Conservation (phyloP, 2,113 vertebrate genomes). For the Phasianus colchicus region DNA sequence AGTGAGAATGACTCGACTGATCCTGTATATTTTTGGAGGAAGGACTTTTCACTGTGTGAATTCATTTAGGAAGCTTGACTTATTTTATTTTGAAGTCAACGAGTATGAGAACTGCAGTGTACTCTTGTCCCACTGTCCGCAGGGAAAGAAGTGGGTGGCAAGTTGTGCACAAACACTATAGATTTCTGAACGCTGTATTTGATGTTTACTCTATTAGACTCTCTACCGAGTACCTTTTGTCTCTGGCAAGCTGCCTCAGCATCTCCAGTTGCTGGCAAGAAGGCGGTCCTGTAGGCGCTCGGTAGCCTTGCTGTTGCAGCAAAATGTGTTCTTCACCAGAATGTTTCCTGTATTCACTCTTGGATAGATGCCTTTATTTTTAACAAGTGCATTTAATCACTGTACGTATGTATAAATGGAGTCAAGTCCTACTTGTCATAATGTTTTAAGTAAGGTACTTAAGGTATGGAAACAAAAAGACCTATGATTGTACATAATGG, state of each 20-base stretch:
- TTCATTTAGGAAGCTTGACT: slow-evolving; percentile 35
- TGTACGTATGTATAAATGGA: neutral
- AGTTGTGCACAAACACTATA: slow-evolving; percentile 33
- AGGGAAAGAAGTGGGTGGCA: neutral
- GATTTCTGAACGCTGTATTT: slow-evolving; percentile 13
- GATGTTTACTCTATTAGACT: neutral
- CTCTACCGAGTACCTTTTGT: neutral
- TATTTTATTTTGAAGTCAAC: slow-evolving; percentile 31
- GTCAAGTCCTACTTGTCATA: neutral
- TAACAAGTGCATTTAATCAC: slow-evolving; percentile 47
- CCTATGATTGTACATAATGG: neutral
- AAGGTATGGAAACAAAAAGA: neutral
- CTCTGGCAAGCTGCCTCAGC: neutral
- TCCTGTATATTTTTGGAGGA: slow-evolving; percentile 39
- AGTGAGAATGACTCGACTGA: slow-evolving; percentile 13
- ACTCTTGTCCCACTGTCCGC: neutral
- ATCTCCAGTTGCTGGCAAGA: slow-evolving; percentile 38
- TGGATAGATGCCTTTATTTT: slow-evolving; percentile 3
- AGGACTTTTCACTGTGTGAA: slow-evolving; percentile 59
- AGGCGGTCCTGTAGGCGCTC: neutral
- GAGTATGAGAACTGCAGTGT: neutral
- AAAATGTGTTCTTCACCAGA: fast-evolving
- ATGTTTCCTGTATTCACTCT: neutral
- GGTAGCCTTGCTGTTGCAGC: neutral
- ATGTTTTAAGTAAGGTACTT: neutral